Percentiles rank a stretch among this genome's conserved stretches.
These are phyloP conservation scores for Choloepus hoffmanni DNA, from an alignment of 2,113 vertebrate species.

Conservation along the genomic window DNA sequence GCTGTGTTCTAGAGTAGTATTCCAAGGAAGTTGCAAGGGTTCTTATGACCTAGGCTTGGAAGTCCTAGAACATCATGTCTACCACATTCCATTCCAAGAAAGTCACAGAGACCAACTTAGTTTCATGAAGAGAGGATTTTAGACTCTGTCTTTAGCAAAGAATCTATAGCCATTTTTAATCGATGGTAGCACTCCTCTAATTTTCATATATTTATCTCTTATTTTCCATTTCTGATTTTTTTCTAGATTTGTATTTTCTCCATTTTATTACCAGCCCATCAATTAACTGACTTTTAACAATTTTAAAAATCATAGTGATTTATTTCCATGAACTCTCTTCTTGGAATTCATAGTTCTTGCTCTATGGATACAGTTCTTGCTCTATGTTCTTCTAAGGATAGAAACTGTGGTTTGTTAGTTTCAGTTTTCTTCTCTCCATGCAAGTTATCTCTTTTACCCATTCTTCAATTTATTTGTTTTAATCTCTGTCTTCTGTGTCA, in stretches of 20 bases:
- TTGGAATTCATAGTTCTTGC: not conserved
- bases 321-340: not conserved
- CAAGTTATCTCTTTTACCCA: not conserved
- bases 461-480: not conserved
- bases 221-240: constrained; percentile 5
- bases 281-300: not conserved
- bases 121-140: not conserved
- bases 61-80: not conserved
- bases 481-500: not conserved
- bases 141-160: not conserved
- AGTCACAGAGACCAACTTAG: not conserved
- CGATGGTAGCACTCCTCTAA: not conserved
- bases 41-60: not conserved
- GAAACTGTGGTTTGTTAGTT: not conserved
- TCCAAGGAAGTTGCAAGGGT: not conserved
- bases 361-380: not conserved
- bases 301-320: not conserved
- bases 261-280: not conserved
- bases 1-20: not conserved
- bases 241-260: not conserved
- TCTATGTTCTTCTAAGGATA: not conserved
- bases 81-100: not conserved
- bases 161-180: not conserved
- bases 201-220: not conserved
- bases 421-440: not conserved